Base-by-base conservation (phyloP, 2,113 vertebrate species). In the Daubentonia madagascariensis region DNA sequence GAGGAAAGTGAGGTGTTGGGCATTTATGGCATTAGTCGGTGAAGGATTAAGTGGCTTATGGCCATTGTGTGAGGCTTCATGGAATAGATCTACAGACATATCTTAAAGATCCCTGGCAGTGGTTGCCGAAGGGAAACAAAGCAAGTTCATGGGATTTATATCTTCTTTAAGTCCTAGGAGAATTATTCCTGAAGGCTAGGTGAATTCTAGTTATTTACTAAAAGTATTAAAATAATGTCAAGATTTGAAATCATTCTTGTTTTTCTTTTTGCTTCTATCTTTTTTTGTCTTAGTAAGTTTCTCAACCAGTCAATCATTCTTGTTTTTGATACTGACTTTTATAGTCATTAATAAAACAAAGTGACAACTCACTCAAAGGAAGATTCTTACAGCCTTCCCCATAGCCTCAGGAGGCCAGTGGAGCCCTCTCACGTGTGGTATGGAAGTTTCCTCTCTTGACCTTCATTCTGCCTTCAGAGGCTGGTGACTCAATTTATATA, bases 281-380 rank as follows among this genome's bases (percentile, higher is more conserved):
- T n/a, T n/a, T n/a, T n/a, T n/a, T n/a, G n/a, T n/a, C n/a, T n/a
- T n/a, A n/a, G n/a, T n/a, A n/a, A n/a, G n/a, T n/a, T n/a, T n/a
- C n/a, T n/a, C n/a, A n/a, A n/a, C n/a, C n/a, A n/a, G n/a, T n/a
- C n/a, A 61, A 67, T 52, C 17, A 32, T 52, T 80, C 94, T 30
- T 63, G 25, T 65, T 65, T 95, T 85, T 61, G n/a, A 61, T 92
- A 79, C 54, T 84, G 76, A 88, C 43, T 97, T 84, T 65, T 87
- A n/a, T 4, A 48, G 35, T 89, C 80, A 48, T 20, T 94, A 57
- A 23, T 96, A 40, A 88, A 92, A 84, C 75, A 65, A 30, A 89
- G 23, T 80, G 50, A 61, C 48, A 18, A 0, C 32, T 92, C 25
- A 72, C 32, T 81, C 57, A 68, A 45, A 54, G 59, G 22, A 45